A percentile compares a stretch with the other conserved stretches of the same genome.
These are phyloP conservation scores for Pomacea canaliculata DNA, from an alignment of 2,888 invertebrate species.

Conservation along the genomic window DNA sequence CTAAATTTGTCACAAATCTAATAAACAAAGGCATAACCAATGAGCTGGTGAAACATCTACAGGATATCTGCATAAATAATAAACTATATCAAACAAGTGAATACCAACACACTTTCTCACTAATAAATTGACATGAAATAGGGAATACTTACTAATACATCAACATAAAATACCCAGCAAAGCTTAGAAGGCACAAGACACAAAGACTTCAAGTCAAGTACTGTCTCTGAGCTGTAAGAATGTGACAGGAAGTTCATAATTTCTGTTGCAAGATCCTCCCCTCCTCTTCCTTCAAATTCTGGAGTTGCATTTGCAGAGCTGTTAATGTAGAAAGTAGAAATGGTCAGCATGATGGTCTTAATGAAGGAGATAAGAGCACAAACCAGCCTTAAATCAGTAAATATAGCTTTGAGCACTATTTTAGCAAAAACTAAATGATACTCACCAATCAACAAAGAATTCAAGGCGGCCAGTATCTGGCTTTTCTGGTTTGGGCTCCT, in stretches of 20 bases:
- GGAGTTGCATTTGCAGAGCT: slow-evolving; percentile 98
- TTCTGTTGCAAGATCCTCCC: slow-evolving; percentile 88
- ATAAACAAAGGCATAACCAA: too few species aligned
- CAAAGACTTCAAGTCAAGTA: slow-evolving; percentile 83
- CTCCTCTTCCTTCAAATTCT: slow-evolving; percentile 95
- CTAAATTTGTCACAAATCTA: too few species aligned
- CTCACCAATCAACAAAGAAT: slow-evolving; percentile 95
- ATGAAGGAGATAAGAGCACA: too few species aligned
- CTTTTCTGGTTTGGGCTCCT: slow-evolving; percentile 80
- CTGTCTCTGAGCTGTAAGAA: slow-evolving; percentile 83
- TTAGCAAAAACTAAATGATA: not conserved
- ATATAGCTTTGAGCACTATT: too few species aligned
- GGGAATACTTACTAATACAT: slow-evolving; percentile 80
- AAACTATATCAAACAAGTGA: too few species aligned
- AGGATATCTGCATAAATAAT: too few species aligned
- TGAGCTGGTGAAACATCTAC: too few species aligned
- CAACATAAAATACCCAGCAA: slow-evolving; percentile 95
- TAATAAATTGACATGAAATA: not conserved
- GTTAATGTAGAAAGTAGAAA: slow-evolving; percentile 10
- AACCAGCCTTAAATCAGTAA: too few species aligned
- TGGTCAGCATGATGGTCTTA: too few species aligned
- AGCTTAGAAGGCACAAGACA: slow-evolving; percentile 87
- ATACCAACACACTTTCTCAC: too few species aligned
- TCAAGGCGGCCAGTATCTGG: slow-evolving; percentile 89
- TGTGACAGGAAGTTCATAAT: slow-evolving; percentile 84